Conservation (phyloP, 2,113 vertebrate genomes). For the Lepisosteus osseus region DNA sequence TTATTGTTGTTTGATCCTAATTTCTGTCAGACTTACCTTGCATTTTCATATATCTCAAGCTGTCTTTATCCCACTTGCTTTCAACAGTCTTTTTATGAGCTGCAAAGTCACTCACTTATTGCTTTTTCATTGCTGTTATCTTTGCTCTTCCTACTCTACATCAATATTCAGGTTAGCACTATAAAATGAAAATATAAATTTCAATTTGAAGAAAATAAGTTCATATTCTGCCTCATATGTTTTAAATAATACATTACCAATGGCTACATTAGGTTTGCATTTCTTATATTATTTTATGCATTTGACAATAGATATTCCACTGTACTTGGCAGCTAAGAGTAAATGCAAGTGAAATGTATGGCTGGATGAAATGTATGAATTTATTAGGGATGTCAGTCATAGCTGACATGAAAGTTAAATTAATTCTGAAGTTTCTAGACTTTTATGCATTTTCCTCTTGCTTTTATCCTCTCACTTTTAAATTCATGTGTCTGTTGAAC, state of each 20-base stretch:
- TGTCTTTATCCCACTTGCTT: conserved; percentile 27
- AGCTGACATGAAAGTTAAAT: conserved; percentile 57
- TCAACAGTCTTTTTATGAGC: conserved; percentile 23
- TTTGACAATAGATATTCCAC: conserved; percentile 68
- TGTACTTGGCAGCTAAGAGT: conserved; percentile 53
- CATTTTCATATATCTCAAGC: conserved; percentile 15
- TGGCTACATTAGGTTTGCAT: conserved; percentile 68
- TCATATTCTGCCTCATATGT: conserved; percentile 75
- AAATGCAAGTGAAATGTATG: conserved; percentile 63
- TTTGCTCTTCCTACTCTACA: conserved; percentile 48
- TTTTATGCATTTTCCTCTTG: conserved; percentile 45
- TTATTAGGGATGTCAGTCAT: conserved; percentile 75
- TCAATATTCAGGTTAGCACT: conserved; percentile 69
- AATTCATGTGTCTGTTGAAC: conserved; percentile 15
- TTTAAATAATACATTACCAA: conserved; percentile 81
- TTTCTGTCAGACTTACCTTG: conserved; percentile 26
- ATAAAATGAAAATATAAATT: conserved; percentile 79
- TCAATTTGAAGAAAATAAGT: conserved; percentile 82
- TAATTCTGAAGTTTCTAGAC: conserved; percentile 62
- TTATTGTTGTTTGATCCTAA: conserved; percentile 30
- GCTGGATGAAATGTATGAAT: conserved; percentile 69
- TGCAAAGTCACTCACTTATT: conserved; percentile 49
- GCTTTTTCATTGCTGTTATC: conserved; percentile 57
- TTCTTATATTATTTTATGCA: conserved; percentile 72
- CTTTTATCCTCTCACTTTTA: conserved; percentile 39